These are phyloP conservation scores for Clarias pachynema DNA, from an alignment of 2,797 vertebrate species.

Conservation along the genomic window DNA sequence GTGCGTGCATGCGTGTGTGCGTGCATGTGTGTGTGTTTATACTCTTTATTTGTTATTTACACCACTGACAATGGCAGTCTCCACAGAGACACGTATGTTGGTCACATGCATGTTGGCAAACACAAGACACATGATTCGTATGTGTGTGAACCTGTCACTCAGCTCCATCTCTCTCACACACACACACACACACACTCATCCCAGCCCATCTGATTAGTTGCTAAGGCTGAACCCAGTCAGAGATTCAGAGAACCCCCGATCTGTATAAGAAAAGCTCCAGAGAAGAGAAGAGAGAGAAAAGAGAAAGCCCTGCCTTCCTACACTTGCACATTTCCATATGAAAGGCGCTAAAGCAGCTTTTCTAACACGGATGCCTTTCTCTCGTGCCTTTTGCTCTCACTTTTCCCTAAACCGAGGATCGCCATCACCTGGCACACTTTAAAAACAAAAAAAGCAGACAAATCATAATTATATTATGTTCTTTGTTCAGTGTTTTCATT, in stretches of 20 bases:
- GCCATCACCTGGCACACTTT: not conserved
- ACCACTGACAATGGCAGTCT: not conserved
- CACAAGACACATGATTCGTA: constrained; percentile 15
- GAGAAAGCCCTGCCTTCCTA: constrained; percentile 53
- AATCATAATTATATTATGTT: not conserved
- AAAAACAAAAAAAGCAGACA: constrained; percentile 32
- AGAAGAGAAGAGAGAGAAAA: constrained; percentile 24
- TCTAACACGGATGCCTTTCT: constrained; percentile 56
- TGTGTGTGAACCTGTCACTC: constrained; percentile 35
- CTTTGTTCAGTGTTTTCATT: not conserved
- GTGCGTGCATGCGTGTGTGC: not conserved
- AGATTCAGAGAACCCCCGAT: constrained; percentile 35
- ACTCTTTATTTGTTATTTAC: not conserved
- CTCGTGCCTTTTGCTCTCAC: constrained; percentile 31
- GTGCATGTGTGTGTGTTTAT: constrained; percentile 22
- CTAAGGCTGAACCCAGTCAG: constrained; percentile 50
- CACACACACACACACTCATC: constrained; percentile 19
- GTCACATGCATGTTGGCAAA: constrained; percentile 27
- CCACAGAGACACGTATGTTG: constrained; percentile 22
- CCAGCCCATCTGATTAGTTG: constrained; percentile 52
- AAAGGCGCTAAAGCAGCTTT: constrained; percentile 57
- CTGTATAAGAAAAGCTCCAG: constrained; percentile 54
- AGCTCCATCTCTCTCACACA: not conserved
- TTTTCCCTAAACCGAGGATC: constrained; percentile 33
- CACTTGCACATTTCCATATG: constrained; percentile 62